Evolutionary conservation across 1,140 invertebrate species (phyloP).

Genomic region (Drosophila guanche): DNA sequence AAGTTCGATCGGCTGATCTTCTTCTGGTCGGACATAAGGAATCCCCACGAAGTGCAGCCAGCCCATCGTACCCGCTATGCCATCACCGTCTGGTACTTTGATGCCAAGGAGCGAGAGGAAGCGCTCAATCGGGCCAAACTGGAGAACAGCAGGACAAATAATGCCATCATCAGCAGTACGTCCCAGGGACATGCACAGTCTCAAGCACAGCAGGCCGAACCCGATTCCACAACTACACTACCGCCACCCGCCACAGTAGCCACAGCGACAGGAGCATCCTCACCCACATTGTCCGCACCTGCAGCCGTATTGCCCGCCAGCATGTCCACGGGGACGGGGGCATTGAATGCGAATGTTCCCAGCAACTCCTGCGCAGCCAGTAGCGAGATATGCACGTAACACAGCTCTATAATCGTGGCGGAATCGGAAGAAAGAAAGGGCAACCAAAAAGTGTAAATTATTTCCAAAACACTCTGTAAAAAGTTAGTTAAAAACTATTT

Average conservation of each 20-base stretch:
- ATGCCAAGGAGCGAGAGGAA: conserved; percentile 91
- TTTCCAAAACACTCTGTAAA: conserved; percentile 61
- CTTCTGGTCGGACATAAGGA: conserved; percentile 98
- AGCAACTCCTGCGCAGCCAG: conserved; percentile 60
- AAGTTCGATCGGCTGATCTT: conserved; percentile 96
- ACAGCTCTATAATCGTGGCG: conserved; percentile 8
- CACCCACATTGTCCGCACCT: conserved; percentile 6
- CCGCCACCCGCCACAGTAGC: conserved; percentile 20
- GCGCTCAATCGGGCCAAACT: conserved; percentile 85
- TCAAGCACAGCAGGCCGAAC: conserved; percentile 46
- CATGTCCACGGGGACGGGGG: conserved; percentile 66
- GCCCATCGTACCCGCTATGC: conserved; percentile 94
- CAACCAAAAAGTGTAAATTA: conserved; percentile 64
- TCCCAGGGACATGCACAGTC: conserved; percentile 9
- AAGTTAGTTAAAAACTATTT: conserved; percentile 72
- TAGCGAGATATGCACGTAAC: conserved; percentile 80
- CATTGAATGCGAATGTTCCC: conserved; percentile 65
- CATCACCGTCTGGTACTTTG: conserved; percentile 98
- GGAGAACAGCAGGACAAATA: conserved; percentile 67
- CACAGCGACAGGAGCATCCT: conserved; percentile 9
- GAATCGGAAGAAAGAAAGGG: not conserved
- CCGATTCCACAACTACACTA: conserved; percentile 61
- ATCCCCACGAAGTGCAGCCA: conserved; percentile 98
- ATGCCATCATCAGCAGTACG: conserved; percentile 22
- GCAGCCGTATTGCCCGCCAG: conserved; percentile 47